Percentiles rank a stretch among this genome's conserved stretches.
Conservation (phyloP, 2,113 vertebrate genomes). For the Hydrochoerus hydrochaeris region DNA sequence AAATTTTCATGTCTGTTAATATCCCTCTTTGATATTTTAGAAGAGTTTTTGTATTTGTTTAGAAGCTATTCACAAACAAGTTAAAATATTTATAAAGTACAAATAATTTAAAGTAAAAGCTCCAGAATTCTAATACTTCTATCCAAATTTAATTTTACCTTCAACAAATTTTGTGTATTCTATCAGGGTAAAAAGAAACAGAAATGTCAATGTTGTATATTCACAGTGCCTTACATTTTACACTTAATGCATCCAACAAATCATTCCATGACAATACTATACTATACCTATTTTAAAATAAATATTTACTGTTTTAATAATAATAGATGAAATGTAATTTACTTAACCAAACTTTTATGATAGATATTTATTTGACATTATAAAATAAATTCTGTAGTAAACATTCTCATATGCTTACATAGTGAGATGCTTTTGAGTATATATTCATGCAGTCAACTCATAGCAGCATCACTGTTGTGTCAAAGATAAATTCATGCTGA, state of each 20-base stretch:
- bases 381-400: constrained; percentile 23
- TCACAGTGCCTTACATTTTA: not conserved
- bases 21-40: constrained; percentile 21
- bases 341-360: not conserved
- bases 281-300: constrained; percentile 33
- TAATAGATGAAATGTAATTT: not conserved
- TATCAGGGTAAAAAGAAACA: not conserved
- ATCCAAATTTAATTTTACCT: not conserved
- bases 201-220: not conserved
- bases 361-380: not conserved
- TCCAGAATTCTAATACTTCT: constrained; percentile 7
- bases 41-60: constrained; percentile 3
- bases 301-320: not conserved
- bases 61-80: not conserved
- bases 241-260: not conserved
- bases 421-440: not conserved
- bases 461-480: not conserved
- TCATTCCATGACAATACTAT: not conserved
- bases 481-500: not conserved
- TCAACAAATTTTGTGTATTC: not conserved
- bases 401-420: not conserved
- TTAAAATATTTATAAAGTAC: constrained; percentile 8
- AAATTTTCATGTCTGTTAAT: not conserved
- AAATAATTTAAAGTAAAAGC: not conserved
- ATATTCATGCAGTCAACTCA: not conserved